Conservation (phyloP, 2,113 vertebrate species). For the Corvus cornix region DNA sequence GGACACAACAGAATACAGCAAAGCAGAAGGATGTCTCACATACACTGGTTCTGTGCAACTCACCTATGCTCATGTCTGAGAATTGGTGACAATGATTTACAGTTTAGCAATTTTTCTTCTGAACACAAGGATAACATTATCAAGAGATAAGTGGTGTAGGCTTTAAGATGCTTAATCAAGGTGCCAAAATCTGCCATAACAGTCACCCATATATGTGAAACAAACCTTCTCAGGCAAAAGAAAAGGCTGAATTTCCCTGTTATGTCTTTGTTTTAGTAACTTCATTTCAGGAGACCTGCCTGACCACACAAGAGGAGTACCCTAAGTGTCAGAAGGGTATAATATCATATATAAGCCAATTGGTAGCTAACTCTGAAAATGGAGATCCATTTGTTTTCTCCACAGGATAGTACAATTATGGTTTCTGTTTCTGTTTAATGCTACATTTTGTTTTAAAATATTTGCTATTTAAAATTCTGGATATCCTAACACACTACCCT, state of each 20-base stretch:
- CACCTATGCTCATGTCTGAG: not conserved
- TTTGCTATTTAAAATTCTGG: conserved; percentile 30
- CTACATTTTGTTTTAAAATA: conserved; percentile 1
- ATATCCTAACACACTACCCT: not conserved
- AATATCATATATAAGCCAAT: not conserved
- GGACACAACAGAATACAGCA: not conserved
- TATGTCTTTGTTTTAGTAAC: not conserved
- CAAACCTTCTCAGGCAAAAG: not conserved
- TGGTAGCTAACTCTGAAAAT: not conserved
- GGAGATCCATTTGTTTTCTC: not conserved
- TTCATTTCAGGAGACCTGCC: not conserved
- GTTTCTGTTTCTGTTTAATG: conserved; percentile 20
- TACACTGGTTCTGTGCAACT: not conserved
- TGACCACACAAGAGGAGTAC: not conserved
- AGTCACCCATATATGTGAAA: not conserved
- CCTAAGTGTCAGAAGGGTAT: not conserved
- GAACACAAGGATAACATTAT: not conserved
- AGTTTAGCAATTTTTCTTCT: not conserved
- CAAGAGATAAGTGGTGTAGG: not conserved
- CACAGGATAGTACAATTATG: not conserved
- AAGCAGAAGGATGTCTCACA: not conserved
- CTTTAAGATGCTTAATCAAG: not conserved
- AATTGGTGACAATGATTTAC: not conserved
- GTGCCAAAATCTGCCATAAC: not conserved
- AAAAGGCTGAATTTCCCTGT: not conserved